A percentile compares a stretch with the other conserved stretches of the same genome.
Evolutionary conservation across 1,140 invertebrate species (phyloP).

Genomic region (Drosophila setifemur): DNA sequence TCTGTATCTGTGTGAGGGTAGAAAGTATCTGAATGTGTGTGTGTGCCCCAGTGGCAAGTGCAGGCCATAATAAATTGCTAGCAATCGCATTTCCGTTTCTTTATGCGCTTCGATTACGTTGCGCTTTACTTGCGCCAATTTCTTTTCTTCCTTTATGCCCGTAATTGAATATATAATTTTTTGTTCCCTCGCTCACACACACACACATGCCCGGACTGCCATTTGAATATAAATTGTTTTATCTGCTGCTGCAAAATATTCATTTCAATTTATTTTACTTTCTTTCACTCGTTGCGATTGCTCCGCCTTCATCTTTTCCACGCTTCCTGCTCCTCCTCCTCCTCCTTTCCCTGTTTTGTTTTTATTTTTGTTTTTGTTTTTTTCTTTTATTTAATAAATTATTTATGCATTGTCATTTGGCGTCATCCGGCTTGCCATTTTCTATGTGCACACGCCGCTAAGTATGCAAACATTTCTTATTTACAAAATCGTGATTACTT

Average conservation of each 20-base stretch:
- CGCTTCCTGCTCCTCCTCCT: neutral
- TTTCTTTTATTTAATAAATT: conserved; percentile 72
- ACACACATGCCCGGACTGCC: conserved; percentile 34
- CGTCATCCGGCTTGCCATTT: conserved; percentile 44
- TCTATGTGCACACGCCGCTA: conserved; percentile 46
- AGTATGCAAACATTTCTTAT: conserved; percentile 46
- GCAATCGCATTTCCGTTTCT: conserved; percentile 80
- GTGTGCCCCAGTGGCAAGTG: conserved; percentile 46
- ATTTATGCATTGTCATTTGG: conserved; percentile 66
- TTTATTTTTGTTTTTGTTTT: conserved; percentile 8
- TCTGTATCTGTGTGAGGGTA: neutral
- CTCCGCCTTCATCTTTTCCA: conserved; percentile 2
- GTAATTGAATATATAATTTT: conserved; percentile 81
- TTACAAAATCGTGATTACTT: conserved; percentile 36
- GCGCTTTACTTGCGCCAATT: conserved; percentile 71
- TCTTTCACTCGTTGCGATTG: conserved; percentile 24
- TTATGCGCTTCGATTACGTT: conserved; percentile 80
- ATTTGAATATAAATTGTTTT: conserved; percentile 81
- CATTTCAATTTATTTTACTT: conserved; percentile 78
- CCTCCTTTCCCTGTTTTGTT: conserved; percentile 9
- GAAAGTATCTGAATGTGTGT: neutral
- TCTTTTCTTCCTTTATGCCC: conserved; percentile 27
- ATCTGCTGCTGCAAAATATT: conserved; percentile 74
- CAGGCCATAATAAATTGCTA: conserved; percentile 78
- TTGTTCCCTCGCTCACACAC: conserved; percentile 31